Conservation (phyloP, 2,797 vertebrate genomes). For the Synanceia verrucosa region DNA sequence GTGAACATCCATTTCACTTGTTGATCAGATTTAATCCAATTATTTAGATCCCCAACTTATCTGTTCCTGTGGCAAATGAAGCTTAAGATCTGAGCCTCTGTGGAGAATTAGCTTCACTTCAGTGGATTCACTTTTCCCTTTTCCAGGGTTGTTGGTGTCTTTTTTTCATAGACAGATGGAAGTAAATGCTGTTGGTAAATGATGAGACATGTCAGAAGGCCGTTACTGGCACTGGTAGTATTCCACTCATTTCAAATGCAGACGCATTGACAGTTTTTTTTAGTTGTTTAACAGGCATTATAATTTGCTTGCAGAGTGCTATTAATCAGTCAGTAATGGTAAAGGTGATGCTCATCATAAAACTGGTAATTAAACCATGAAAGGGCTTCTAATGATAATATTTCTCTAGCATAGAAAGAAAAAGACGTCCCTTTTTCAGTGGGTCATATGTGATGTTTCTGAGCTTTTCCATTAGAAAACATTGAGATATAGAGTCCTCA, state of each 20-base stretch:
- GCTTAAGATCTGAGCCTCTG: conserved; percentile 69
- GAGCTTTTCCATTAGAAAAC: conserved; percentile 25
- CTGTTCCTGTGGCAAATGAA: conserved; percentile 78
- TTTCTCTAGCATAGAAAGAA: neutral
- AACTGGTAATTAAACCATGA: neutral
- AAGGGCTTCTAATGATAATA: neutral
- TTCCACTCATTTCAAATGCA: conserved; percentile 22
- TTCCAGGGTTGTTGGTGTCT: neutral
- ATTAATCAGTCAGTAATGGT: neutral
- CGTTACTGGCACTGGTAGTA: neutral
- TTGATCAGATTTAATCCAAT: conserved; percentile 87
- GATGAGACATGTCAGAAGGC: conserved; percentile 3
- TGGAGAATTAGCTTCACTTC: conserved; percentile 72
- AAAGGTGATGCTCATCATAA: neutral
- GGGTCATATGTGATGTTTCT: neutral
- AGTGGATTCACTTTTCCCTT: conserved; percentile 56
- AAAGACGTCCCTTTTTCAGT: neutral
- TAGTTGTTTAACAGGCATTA: neutral
- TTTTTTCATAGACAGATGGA: neutral
- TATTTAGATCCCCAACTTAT: conserved; percentile 81
- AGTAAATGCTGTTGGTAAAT: conserved; percentile 10
- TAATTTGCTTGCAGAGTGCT: neutral
- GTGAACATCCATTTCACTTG: conserved; percentile 71
- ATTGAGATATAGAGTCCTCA: conserved; percentile 27
- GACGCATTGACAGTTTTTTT: neutral